These are phyloP conservation scores for Todiramphus chloris DNA, from an alignment of 2,113 vertebrate species.

Conservation along the genomic window DNA sequence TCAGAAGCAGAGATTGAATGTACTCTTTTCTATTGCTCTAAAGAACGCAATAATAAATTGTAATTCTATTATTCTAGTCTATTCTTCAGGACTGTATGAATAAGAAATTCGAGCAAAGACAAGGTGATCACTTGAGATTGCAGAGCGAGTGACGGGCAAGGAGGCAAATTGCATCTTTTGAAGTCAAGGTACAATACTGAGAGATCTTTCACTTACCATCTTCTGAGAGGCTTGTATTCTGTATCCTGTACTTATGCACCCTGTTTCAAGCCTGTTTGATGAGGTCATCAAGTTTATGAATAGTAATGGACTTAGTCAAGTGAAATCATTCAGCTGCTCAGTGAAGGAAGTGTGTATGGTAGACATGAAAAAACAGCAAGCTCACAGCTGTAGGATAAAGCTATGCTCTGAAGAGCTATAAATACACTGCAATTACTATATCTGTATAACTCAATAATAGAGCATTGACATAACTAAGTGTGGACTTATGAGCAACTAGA, in stretches of 20 bases:
- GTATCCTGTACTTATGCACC: background rate
- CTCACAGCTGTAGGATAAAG: background rate
- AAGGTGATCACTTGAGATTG: background rate
- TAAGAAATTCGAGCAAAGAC: background rate
- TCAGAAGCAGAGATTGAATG: background rate
- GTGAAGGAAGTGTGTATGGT: rapidly evolving
- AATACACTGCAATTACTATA: background rate
- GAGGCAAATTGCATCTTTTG: background rate
- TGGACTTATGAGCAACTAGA: background rate
- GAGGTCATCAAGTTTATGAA: background rate
- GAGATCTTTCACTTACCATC: background rate
- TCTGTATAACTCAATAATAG: background rate
- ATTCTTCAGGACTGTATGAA: background rate
- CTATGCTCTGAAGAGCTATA: background rate
- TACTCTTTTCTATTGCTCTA: background rate
- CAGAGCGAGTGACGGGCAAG: background rate
- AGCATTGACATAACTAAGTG: background rate
- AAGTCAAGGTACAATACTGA: background rate
- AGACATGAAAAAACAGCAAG: background rate
- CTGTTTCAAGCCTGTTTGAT: background rate
- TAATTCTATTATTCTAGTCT: background rate
- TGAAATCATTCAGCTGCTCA: background rate
- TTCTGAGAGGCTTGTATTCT: background rate
- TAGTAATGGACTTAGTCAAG: background rate
- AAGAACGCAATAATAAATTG: background rate